phyloP scores from a whole-genome alignment of 2,888 invertebrate genomes.

The Acholoe squamosa region DNA sequence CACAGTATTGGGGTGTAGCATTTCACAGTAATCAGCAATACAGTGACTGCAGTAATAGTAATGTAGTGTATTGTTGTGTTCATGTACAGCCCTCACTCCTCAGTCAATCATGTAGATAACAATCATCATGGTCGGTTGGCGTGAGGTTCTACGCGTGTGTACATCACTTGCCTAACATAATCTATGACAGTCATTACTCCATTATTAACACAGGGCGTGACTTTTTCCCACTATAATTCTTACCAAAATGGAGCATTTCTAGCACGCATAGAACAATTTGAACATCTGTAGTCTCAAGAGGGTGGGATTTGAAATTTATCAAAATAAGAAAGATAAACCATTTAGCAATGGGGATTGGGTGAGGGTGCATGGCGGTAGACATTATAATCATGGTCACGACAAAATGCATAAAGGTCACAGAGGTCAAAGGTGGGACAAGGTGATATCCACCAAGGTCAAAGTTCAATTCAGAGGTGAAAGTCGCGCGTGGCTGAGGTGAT shows the following conservation, averaged over 20 bases:
- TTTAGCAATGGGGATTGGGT: not conserved
- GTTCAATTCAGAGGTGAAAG: not conserved
- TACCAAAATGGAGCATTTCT: not conserved
- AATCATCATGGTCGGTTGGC: not conserved
- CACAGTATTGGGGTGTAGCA: too few relatives aligned
- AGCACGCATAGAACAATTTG: not conserved
- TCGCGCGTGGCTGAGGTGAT: not conserved
- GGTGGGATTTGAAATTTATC: too few relatives aligned
- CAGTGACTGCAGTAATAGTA: too few relatives aligned
- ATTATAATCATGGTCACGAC: not conserved
- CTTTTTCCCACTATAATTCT: not conserved
- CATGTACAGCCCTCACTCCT: not conserved
- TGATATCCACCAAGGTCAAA: not conserved
- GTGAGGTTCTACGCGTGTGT: not conserved
- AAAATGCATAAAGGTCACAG: not conserved
- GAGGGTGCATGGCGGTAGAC: not conserved
- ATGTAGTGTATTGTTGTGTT: too few relatives aligned
- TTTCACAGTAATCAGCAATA: too few relatives aligned
- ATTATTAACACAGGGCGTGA: not conserved
- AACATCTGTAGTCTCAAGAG: too few relatives aligned
- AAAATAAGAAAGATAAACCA: not conserved
- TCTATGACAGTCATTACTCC: not conserved
- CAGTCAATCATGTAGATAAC: not conserved
- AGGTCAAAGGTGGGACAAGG: not conserved
- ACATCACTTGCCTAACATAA: not conserved